Percentiles rank a stretch among this genome's conserved stretches.
These are phyloP conservation scores for Himalopsyche tibetana DNA, from an alignment of 2,888 invertebrate genomes.

Conservation along the genomic window DNA sequence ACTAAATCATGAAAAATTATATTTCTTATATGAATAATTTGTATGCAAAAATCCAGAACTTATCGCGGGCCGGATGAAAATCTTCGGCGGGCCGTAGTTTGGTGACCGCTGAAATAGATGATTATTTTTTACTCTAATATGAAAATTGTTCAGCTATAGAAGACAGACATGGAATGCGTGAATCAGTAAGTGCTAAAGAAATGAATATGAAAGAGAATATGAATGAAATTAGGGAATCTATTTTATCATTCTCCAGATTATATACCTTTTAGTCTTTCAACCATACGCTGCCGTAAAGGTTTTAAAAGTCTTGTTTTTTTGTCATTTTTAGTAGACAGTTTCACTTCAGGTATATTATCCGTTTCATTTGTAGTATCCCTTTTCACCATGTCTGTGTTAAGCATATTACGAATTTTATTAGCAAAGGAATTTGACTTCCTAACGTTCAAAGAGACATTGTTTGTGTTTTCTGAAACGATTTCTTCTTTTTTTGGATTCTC, in stretches of 20 bases:
- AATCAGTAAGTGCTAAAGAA: no score
- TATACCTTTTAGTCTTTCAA: constrained; percentile 82
- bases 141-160: no score
- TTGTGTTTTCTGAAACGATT: neutral
- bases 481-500: neutral
- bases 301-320: constrained; percentile 45
- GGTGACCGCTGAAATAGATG: no score
- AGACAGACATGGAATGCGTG: no score
- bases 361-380: neutral
- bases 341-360: constrained; percentile 24
- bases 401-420: neutral
- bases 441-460: neutral
- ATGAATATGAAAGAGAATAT: no score
- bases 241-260: neutral
- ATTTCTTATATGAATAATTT: no score
- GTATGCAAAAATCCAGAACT: no score
- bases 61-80: no score
- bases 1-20: no score
- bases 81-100: no score
- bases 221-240: neutral
- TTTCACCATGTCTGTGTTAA: neutral
- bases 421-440: neutral
- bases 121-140: no score
- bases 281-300: constrained; percentile 80
- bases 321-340: constrained; percentile 46